These are phyloP conservation scores for Montifringilla adamsi DNA, from an alignment of 2,113 vertebrate species.

Conservation along the genomic window DNA sequence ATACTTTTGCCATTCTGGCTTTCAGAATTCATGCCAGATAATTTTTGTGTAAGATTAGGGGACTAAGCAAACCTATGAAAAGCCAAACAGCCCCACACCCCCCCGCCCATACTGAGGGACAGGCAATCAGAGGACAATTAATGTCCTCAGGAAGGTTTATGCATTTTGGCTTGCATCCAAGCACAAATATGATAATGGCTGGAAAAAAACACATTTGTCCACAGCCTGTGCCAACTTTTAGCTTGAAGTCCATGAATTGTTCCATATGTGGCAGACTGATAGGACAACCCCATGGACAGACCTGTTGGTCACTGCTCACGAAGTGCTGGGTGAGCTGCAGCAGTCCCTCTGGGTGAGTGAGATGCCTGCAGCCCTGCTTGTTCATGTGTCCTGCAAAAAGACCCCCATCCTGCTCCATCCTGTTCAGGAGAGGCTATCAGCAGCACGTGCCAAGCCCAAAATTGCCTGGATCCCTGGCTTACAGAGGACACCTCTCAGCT, in stretches of 20 bases:
- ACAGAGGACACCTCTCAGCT: rapidly evolving
- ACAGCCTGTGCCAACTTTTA: neutral
- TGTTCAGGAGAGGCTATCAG: neutral
- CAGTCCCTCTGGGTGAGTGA: neutral
- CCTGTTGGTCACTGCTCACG: rapidly evolving
- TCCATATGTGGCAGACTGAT: neutral
- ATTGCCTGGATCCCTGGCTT: neutral
- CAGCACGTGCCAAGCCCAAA: neutral
- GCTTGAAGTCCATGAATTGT: neutral
- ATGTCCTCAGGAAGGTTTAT: conserved; percentile 6
- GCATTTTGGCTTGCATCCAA: conserved; percentile 5
- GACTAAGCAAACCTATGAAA: neutral
- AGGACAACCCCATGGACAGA: neutral
- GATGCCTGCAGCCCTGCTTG: neutral
- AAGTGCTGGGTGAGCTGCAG: neutral
- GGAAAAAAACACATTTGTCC: neutral
- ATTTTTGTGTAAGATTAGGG: neutral
- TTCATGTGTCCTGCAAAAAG: neutral
- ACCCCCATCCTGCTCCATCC: neutral
- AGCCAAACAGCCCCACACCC: neutral
- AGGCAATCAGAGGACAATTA: neutral
- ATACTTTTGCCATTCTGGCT: conserved; percentile 1
- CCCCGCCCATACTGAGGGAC: neutral
- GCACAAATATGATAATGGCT: neutral
- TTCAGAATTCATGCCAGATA: conserved; percentile 17